These are phyloP conservation scores for Poecilobothrus nobilitatus DNA, from an alignment of 2,888 invertebrate genomes.

Conservation along the genomic window DNA sequence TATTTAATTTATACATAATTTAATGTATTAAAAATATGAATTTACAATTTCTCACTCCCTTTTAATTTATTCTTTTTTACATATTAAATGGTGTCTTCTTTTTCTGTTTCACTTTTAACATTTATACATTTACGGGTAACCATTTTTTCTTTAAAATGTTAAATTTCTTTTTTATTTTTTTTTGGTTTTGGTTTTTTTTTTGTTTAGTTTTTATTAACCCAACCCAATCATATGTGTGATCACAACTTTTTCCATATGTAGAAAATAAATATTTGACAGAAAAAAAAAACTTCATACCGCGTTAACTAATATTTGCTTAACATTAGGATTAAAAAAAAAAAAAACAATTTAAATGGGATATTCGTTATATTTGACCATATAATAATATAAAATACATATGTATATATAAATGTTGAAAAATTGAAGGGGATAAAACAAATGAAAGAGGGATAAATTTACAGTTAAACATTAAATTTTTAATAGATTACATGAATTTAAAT, in stretches of 20 bases:
- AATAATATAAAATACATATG: background rate
- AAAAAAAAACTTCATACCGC: background rate
- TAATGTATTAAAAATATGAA: background rate
- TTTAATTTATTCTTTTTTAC: background rate
- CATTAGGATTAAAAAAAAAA: background rate
- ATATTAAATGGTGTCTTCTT: background rate
- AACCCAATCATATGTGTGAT: background rate
- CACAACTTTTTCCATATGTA: too few species aligned
- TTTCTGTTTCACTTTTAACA: background rate
- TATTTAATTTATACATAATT: background rate
- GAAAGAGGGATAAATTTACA: background rate
- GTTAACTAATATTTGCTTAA: conserved; percentile 1
- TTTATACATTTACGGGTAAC: background rate
- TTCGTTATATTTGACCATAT: background rate
- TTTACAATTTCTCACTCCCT: background rate
- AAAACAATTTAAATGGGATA: too few species aligned
- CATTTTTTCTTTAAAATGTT: background rate
- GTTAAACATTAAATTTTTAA: background rate
- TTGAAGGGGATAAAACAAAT: background rate
- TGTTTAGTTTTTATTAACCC: background rate
- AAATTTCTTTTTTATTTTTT: background rate
- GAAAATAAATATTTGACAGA: too few species aligned
- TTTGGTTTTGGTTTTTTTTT: background rate
- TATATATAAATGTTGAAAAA: background rate
- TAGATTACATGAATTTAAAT: too few species aligned